Percentiles rank a stretch among this genome's conserved stretches.
phyloP scores from a whole-genome alignment of 2,113 vertebrate genomes.

The Rutilus rutilus region DNA sequence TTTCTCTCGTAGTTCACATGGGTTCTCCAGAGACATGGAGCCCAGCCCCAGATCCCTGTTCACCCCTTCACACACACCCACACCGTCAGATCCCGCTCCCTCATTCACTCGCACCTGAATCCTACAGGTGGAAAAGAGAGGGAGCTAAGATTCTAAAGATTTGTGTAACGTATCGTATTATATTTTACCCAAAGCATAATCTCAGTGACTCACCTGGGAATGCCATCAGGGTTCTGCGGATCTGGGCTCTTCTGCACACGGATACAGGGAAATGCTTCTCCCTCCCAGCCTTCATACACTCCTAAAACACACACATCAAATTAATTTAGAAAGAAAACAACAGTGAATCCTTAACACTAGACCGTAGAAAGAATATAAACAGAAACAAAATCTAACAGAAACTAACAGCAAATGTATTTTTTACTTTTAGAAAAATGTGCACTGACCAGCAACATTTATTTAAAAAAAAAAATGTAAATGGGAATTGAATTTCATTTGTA shows the following conservation, averaged over 20 bases:
- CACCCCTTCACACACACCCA: conserved; percentile 69
- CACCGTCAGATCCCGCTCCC: conserved; percentile 71
- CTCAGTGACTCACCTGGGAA: conserved; percentile 77
- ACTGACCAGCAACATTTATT: background rate
- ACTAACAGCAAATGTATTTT: no score
- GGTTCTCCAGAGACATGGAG: conserved; percentile 81
- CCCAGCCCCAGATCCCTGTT: conserved; percentile 79
- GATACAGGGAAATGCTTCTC: conserved; percentile 83
- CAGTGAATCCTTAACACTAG: background rate
- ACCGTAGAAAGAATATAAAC: background rate
- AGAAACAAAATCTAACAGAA: background rate
- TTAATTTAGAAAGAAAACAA: background rate
- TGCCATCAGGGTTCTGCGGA: conserved; percentile 59
- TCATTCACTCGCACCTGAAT: conserved; percentile 74
- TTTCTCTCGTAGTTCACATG: conserved; percentile 84
- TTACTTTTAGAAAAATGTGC: background rate
- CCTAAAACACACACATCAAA: conserved; percentile 66
- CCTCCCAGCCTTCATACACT: conserved; percentile 83
- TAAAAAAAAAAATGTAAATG: background rate
- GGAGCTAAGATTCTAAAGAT: conserved; percentile 18
- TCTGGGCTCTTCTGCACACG: conserved; percentile 81
- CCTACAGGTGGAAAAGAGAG: conserved; percentile 58
- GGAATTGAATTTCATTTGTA: background rate
- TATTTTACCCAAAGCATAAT: background rate
- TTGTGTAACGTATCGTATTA: background rate